Evolutionary conservation across 2,797 vertebrate species (phyloP), one percentile per base, ranked within the genome.

Genomic region (Typhlichthys eigenmanni): DNA sequence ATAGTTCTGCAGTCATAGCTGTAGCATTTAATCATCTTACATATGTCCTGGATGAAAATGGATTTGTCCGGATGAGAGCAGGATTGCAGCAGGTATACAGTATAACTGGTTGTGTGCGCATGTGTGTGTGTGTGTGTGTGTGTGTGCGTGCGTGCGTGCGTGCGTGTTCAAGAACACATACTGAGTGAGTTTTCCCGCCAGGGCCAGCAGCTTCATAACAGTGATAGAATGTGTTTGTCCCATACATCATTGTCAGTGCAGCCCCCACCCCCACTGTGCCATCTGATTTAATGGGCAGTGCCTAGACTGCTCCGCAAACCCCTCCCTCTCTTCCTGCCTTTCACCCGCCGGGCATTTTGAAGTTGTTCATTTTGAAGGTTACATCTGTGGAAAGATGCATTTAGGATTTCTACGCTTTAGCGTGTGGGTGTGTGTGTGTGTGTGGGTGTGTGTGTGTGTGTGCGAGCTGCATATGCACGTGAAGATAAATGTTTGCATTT

Each of bases 231-330:
- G 79, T 86, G 71, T 77, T 87, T 76, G 70, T 78, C 76, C 73
- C 85, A 89, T 93, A 87, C 64, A 90, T 92, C 90, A 92, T 85
- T 90, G 90, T 91, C 91, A 89, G 12, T 72, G 77, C 80, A 76
- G 84, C 84, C 90, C 84, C 90, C 84, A 88, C 81, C 88, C 89
- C 85, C 85, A 80, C 85, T 81, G 69, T 73, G 76, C 87, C 81
- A 85, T 81, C 83, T 88, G 91, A 86, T 91, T 91, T 90, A 91
- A 89, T 88, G 87, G 77, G 85, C 72, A 82, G 71, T 85, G 82
- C 83, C 81, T 82, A 73, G 85, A 80, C 83, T 70, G 72, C 76
- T 83, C 73, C 79, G 81, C 84, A 75, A 84, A 78, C 77, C 85
- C 78, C 68, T 63, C 59, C 62, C 77, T 58, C 71, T 45, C 47